Evolutionary conservation across 2,113 vertebrate genomes (phyloP).

Genomic region (Phylloscopus whistleri): DNA sequence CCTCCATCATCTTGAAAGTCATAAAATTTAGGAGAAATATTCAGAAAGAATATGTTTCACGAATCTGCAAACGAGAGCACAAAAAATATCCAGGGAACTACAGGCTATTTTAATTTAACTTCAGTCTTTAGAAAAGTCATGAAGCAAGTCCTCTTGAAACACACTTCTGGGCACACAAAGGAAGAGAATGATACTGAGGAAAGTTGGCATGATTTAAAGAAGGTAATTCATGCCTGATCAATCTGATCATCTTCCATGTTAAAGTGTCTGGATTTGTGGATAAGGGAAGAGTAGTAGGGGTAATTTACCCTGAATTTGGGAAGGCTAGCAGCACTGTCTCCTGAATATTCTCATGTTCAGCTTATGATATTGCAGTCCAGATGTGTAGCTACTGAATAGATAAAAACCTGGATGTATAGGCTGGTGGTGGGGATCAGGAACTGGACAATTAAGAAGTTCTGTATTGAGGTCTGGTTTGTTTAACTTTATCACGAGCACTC

Average conservation of each 20-base stretch:
- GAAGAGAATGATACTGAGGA: neutral
- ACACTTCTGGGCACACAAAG: neutral
- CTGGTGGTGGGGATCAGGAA: neutral
- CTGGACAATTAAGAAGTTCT: neutral
- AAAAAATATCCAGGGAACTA: neutral
- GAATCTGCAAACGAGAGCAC: neutral
- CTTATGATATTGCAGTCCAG: neutral
- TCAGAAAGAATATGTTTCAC: neutral
- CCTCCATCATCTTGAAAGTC: neutral
- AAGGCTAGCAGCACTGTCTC: neutral
- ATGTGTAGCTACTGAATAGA: neutral
- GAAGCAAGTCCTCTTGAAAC: neutral
- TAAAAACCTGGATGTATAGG: neutral
- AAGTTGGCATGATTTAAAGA: neutral
- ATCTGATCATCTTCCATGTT: neutral
- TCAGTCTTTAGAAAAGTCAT: neutral
- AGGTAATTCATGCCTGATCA: neutral
- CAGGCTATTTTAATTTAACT: neutral
- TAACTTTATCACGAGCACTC: neutral
- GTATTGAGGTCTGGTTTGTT: neutral
- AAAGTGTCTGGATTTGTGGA: neutral
- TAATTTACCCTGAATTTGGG: neutral
- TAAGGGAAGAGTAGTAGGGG: neutral
- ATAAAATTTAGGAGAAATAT: neutral
- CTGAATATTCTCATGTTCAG: neutral